Conservation (phyloP, 2,888 invertebrate genomes). For the Seira sanloemensis region DNA sequence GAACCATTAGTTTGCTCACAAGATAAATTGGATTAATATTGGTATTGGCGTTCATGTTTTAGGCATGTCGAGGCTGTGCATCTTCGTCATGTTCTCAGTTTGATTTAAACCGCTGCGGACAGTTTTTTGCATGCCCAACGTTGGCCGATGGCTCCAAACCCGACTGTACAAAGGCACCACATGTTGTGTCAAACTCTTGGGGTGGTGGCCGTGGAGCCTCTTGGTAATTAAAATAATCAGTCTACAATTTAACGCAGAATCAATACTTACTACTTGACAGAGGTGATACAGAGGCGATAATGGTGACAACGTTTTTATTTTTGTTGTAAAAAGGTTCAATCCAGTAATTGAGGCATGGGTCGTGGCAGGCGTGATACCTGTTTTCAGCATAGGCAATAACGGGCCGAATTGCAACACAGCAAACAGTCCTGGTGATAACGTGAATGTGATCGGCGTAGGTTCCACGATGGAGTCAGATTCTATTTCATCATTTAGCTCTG, state of each 20-base stretch:
- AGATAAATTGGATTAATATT: too few species aligned
- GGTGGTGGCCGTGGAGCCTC: conserved; percentile 32
- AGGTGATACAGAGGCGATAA: too few species aligned
- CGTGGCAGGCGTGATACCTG: conserved; percentile 34
- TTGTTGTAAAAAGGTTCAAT: conserved; percentile 2
- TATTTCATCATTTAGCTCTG: conserved; percentile 47
- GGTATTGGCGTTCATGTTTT: too few species aligned
- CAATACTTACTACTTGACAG: too few species aligned
- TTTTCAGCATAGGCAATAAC: conserved; percentile 47
- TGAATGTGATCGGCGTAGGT: conserved; percentile 20
- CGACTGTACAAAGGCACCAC: conserved; percentile 62
- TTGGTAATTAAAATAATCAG: too few species aligned
- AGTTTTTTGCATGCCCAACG: conserved; percentile 65
- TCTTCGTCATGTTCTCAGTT: conserved; percentile 24
- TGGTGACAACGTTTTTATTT: not conserved
- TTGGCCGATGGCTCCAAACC: conserved; percentile 30
- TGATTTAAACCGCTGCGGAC: conserved; percentile 49
- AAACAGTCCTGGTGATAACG: conserved; percentile 6
- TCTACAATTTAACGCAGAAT: not conserved
- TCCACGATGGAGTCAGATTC: conserved; percentile 21
- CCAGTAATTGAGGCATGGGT: conserved; percentile 34
- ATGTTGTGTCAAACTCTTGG: conserved; percentile 62
- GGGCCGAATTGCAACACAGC: conserved; percentile 22
- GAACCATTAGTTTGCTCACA: too few species aligned
- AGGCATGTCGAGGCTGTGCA: conserved; percentile 65